Evolutionary conservation across 2,113 vertebrate genomes (phyloP), one percentile per base, ranked within the genome.

Genomic region (Sinocyclocheilus maitianheensis): DNA sequence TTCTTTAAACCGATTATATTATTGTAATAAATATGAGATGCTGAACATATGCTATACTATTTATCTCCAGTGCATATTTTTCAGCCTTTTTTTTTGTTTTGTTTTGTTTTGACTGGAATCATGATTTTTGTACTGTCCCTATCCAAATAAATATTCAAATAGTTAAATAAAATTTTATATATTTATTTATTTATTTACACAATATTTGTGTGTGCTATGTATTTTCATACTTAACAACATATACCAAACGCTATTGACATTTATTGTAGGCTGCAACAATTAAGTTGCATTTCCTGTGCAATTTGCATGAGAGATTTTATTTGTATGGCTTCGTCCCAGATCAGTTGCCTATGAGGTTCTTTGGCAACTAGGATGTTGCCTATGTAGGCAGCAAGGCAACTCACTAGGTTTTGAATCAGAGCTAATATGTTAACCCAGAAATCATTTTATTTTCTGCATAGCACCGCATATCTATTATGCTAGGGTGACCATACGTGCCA

Each of bases 371-470:
- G 30, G 14, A 69, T 37, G 65, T 7, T 37, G 67, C 30, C 16
- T 20, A 10, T 20, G 40, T 46, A n/a, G 43, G 72, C n/a, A 8
- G 5, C 11, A 0, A 22, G 18, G 9, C 69, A 22, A 8, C 18
- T 72, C 65, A 1, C 69, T 12, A 24, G 43, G 43, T 24, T 46
- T 48, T 24, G 43, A 48, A 75, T 24, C 40, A 1, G 5, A 46
- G 43, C 72, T 75, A 75, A 48, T 24, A 16, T 46, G 69, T n/a
- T 75, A 65, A 65, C 62, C 62, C 62, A 65, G n/a, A 65, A 65
- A 26, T 75, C 5, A 75, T 48, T 6, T 16, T 75, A 8, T 26
- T 48, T 76, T 48, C 72, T 76, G 43, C 72, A 76, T 8, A 51
- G 72, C 43, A 26, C 43, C 24, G 43, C n/a, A 16, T 76, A 76